Evolutionary conservation across 2,113 vertebrate genomes (phyloP).

Genomic region (Zosterops pallidus): DNA sequence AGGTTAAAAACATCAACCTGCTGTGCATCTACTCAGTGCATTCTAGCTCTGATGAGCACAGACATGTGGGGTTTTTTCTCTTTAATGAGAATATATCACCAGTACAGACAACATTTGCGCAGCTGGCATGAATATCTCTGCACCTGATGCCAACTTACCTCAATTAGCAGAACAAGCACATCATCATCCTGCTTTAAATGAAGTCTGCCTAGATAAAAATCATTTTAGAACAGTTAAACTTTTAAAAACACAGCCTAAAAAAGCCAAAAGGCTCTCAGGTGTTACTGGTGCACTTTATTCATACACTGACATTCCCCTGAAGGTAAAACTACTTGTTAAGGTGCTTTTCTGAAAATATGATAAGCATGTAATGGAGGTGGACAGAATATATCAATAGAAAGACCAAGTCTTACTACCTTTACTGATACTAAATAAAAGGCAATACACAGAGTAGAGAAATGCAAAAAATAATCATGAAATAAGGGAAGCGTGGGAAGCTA

Average conservation of each 20-base stretch:
- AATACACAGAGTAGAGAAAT: background rate
- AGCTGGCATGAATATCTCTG: background rate
- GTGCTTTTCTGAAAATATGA: background rate
- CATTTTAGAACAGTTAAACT: background rate
- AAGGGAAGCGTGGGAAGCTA: accelerated
- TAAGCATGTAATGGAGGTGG: background rate
- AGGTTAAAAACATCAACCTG: background rate
- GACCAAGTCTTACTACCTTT: background rate
- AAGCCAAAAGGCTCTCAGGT: background rate
- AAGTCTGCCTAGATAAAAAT: background rate
- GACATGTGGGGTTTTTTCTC: background rate
- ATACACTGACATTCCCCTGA: accelerated
- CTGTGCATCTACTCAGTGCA: background rate
- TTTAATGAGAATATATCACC: background rate
- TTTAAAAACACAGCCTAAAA: background rate
- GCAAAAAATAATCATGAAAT: background rate
- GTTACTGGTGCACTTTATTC: background rate
- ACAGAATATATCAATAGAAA: background rate
- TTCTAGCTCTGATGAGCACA: background rate
- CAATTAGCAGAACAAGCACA: background rate
- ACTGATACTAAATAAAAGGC: background rate
- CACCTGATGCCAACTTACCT: background rate
- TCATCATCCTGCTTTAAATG: background rate
- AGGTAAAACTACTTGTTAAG: background rate
- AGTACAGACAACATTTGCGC: background rate